Evolutionary conservation across 1,140 invertebrate species (phyloP), one percentile per base, ranked within the genome.

Genomic region (Drosophila melanogaster): DNA sequence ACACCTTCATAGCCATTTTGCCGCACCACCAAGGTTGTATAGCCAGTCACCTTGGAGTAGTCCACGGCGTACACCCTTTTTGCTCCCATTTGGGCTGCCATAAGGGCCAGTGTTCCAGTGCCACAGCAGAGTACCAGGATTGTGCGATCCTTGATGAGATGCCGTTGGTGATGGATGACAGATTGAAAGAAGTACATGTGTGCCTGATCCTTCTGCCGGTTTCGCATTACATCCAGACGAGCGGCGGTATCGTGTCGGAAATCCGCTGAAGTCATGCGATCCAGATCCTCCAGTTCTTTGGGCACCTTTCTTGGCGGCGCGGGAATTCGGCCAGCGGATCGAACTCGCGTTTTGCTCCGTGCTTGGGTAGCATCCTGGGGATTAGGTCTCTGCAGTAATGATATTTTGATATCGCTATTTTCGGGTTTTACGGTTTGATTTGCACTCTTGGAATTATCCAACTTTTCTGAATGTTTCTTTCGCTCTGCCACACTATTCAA

Each of bases 81-180:
- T 7, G 98, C 99, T n/a, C 99, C 99, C 41, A 98, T 97, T 91
- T 98, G 98, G 0, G 98, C 98, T 26, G 98, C 98, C 94, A 99
- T 99, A 97, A 99, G 99, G n/a, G 98, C 99, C 6, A 99, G 93
- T 80, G 99, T 99, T 17, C 98, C 99, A 10, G 98, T 99, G 7
- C 98, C 99, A 93, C 98, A 99, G 2, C 98, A 98, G 71, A 99
- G 97, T 92, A 99, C 98, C 51, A 99, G 93, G 7, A 99, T 98
- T 50, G 95, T 95, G 93, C 97, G 97, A 93, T 97, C 97, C 92
- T 96, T 96, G 92, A 98, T 98, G 26, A 98, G 93, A 93, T 99
- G 98, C 93, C 97, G 97, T 93, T 99, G 99, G 92, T 99, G 97
- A 79, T 97, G 96, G 95, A 99, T 99, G 8, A 98, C 97, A 90